A percentile compares a stretch with the other conserved stretches of the same genome.
phyloP scores from a whole-genome alignment of 2,113 vertebrate species.

The Notiomystis cincta region DNA sequence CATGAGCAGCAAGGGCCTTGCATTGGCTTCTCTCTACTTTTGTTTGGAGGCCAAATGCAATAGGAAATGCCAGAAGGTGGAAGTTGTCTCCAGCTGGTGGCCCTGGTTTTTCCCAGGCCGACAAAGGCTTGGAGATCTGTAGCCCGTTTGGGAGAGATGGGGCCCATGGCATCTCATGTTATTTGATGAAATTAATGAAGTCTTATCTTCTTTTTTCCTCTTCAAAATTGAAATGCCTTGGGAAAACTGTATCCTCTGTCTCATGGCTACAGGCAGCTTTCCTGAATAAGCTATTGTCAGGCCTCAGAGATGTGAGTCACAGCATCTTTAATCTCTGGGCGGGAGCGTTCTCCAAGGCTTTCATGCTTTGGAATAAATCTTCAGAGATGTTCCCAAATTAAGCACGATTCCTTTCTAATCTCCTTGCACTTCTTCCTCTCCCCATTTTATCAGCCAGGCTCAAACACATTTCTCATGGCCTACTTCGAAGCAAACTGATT shows the following conservation, averaged over 20 bases:
- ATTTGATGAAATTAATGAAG: constrained; percentile 20
- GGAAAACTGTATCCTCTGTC: constrained; percentile 31
- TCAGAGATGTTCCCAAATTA: constrained; percentile 64
- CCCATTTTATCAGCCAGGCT: constrained; percentile 48
- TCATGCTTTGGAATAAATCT: constrained; percentile 58
- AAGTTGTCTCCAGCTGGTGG: background rate
- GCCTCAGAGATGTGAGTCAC: constrained; percentile 54
- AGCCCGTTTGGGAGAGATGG: background rate
- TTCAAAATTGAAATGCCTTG: constrained; percentile 24
- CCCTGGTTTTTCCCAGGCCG: background rate
- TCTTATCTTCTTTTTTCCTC: background rate
- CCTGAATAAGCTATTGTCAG: constrained; percentile 58
- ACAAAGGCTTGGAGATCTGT: background rate
- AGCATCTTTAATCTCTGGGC: constrained; percentile 61
- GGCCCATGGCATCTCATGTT: background rate
- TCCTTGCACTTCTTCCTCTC: constrained; percentile 58
- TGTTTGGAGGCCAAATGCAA: background rate
- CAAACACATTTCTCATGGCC: constrained; percentile 49
- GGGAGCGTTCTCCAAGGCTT: constrained; percentile 31
- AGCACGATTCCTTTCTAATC: constrained; percentile 62
- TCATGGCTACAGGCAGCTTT: constrained; percentile 18
- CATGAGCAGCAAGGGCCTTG: background rate
- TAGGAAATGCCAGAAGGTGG: background rate
- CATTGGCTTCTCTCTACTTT: background rate
- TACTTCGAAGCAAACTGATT: constrained; percentile 57